Percentiles rank a stretch among this genome's conserved stretches.
Evolutionary conservation across 2,113 vertebrate species (phyloP).

Genomic region (Cnemophilus loriae): DNA sequence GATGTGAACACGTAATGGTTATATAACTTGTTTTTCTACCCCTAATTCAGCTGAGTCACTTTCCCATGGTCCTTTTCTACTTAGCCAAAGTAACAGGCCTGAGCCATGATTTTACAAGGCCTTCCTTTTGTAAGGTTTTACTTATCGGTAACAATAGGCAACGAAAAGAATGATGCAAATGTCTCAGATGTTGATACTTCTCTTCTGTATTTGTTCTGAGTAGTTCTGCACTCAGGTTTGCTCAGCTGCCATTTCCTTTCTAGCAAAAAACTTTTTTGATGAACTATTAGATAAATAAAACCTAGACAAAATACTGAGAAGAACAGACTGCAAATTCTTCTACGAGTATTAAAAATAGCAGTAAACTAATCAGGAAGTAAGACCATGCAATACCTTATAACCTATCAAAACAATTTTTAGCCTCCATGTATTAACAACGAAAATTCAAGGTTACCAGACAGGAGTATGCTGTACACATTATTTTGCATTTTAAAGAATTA

Average conservation of each 20-base stretch:
- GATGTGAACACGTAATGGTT: no score
- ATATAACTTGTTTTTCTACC: no score
- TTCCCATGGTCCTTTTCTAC: no score
- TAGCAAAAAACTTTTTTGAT: not conserved
- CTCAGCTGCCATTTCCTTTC: not conserved
- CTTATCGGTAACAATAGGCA: no score
- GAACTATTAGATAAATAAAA: not conserved
- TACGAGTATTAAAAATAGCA: not conserved
- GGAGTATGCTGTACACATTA: not conserved
- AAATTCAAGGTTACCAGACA: not conserved
- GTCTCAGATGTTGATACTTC: not conserved
- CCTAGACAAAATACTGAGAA: not conserved
- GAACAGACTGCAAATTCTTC: not conserved
- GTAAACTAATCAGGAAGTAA: not conserved
- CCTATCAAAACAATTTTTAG: not conserved
- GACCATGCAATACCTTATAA: not conserved
- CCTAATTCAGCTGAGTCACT: no score
- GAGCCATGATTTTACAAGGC: no score
- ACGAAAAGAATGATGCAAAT: not conserved
- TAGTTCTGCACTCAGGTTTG: not conserved
- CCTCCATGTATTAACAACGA: not conserved
- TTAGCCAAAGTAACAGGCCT: no score
- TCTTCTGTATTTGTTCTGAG: not conserved
- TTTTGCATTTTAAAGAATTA: not conserved
- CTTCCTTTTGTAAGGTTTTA: no score